Conservation (phyloP, 2,888 invertebrate species). For the Hirtodrosophila duncani region DNA sequence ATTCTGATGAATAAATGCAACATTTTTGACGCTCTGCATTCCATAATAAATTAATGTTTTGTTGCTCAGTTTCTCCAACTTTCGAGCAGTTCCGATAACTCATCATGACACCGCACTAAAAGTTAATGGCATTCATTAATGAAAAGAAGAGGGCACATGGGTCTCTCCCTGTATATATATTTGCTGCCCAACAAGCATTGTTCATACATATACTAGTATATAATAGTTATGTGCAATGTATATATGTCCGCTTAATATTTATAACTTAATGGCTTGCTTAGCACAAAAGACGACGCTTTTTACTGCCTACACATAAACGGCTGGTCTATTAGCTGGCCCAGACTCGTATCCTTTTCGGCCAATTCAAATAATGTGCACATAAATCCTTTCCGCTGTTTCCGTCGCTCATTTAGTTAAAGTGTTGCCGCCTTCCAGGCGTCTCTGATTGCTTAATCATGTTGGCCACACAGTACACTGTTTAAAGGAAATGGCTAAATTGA, state of each 20-base stretch:
- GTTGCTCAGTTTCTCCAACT: constrained; percentile 4
- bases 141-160: neutral
- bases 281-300: constrained; percentile 30
- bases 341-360: too few species aligned
- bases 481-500: constrained; percentile 65
- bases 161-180: neutral
- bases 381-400: constrained; percentile 37
- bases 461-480: constrained; percentile 39
- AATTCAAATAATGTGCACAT: constrained; percentile 52
- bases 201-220: too few species aligned
- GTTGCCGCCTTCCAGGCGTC: constrained; percentile 45
- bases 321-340: constrained; percentile 37
- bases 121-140: constrained; percentile 28
- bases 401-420: constrained; percentile 45
- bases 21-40: too few species aligned
- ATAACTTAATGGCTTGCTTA: constrained; percentile 43
- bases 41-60: constrained; percentile 33
- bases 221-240: too few species aligned
- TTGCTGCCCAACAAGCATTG: constrained; percentile 5
- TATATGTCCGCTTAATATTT: constrained; percentile 23
- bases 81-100: too few species aligned
- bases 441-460: constrained; percentile 69
- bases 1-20: too few species aligned
- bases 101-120: constrained; percentile 23
- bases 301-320: constrained; percentile 55